Evolutionary conservation across 2,888 invertebrate species (phyloP).

Genomic region (Andrena dorsata): DNA sequence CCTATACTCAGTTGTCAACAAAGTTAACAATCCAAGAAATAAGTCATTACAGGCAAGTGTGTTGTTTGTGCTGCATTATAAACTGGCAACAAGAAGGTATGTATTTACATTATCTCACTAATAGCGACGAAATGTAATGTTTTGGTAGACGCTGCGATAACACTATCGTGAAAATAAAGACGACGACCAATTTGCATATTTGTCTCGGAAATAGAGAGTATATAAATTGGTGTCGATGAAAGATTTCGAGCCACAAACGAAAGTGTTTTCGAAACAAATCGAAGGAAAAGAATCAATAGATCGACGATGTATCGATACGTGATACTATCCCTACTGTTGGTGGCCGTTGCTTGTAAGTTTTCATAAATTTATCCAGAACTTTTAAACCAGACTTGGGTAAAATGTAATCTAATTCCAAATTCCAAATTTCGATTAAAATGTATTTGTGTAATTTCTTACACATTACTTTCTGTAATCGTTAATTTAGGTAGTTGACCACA

Average conservation of each 20-base stretch:
- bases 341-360: background rate
- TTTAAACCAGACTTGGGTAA: too few species aligned
- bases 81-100: background rate
- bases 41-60: too few species aligned
- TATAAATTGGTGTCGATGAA: background rate
- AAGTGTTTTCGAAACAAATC: background rate
- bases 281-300: conserved; percentile 15
- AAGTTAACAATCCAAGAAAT: too few species aligned
- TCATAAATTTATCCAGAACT: background rate
- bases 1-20: too few species aligned
- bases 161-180: background rate
- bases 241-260: background rate
- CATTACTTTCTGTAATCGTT: too few species aligned
- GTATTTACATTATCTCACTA: background rate
- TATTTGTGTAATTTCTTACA: too few species aligned
- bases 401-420: too few species aligned
- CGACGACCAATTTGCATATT: background rate
- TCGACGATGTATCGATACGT: background rate
- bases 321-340: background rate
- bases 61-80: background rate
- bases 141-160: background rate
- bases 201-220: background rate
- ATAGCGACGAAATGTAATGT: background rate
- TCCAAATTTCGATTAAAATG: too few species aligned
- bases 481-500: too few species aligned